A percentile compares a stretch with the other conserved stretches of the same genome.
Evolutionary conservation across 64 coral and sea anemone genomes (phyloP).

Genomic region (Montipora efflorescens): DNA sequence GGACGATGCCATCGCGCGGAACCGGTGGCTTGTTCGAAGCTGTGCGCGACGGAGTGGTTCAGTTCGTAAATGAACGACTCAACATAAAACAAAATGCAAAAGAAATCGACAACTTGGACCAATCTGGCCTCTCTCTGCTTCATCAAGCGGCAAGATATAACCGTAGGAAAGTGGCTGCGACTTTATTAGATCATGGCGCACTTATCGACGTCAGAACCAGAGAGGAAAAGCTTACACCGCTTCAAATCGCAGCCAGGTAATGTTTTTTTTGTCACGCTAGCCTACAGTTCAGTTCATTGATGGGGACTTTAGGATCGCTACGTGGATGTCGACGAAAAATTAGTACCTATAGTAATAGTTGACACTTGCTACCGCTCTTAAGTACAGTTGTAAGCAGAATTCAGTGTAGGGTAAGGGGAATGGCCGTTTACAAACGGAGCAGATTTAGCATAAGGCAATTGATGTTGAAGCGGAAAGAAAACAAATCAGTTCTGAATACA

Average conservation of each 20-base stretch:
- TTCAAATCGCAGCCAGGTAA: conserved; percentile 75
- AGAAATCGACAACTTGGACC: conserved; percentile 14
- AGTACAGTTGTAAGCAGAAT: too few species aligned
- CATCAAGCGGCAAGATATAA: conserved; percentile 65
- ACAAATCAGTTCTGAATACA: too few species aligned
- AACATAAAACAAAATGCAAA: neutral
- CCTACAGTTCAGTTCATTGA: neutral
- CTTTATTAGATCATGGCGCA: conserved; percentile 43
- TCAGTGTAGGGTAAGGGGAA: too few species aligned
- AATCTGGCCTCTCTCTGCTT: conserved; percentile 36
- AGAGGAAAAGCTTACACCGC: conserved; percentile 41
- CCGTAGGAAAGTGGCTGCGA: neutral
- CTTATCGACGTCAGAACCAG: conserved; percentile 18
- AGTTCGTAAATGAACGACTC: conserved; percentile 11
- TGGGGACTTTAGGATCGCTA: too few species aligned
- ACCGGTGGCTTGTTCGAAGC: conserved; percentile 33
- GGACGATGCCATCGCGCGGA: neutral
- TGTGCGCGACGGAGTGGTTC: conserved; percentile 11
- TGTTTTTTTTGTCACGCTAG: neutral
- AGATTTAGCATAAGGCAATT: too few species aligned
- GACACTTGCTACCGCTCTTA: too few species aligned
- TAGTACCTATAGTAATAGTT: too few species aligned
- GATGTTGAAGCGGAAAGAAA: too few species aligned
- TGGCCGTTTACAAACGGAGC: too few species aligned
- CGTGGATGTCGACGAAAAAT: too few species aligned